These are phyloP conservation scores for Cephus sareptanus DNA, from an alignment of 2,888 invertebrate genomes.

Conservation along the genomic window DNA sequence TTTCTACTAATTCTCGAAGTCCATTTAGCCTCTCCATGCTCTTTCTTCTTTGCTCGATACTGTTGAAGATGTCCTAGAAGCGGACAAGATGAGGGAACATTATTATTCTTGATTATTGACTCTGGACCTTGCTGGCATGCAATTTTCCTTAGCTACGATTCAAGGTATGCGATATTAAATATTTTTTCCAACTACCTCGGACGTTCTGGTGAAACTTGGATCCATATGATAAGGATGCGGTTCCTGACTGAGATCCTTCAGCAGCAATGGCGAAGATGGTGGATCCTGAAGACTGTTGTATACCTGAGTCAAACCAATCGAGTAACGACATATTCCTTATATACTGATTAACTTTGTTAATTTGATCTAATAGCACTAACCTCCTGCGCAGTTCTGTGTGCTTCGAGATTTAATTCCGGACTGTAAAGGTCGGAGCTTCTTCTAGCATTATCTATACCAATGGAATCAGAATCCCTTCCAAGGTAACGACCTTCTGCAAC, in stretches of 20 bases:
- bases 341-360: background rate
- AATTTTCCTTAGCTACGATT: background rate
- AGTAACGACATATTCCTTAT: background rate
- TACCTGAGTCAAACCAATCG: conserved; percentile 44
- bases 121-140: background rate
- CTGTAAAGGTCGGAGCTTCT: conserved; percentile 60
- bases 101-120: background rate
- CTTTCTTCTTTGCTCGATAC: conserved; percentile 58
- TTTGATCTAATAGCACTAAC: conserved; percentile 30
- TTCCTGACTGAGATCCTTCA: conserved; percentile 54
- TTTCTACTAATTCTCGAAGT: conserved; percentile 52
- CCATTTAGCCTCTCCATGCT: conserved; percentile 60
- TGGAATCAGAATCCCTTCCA: conserved; percentile 35
- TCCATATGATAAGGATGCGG: conserved; percentile 53
- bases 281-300: conserved; percentile 63
- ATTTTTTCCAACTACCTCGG: conserved; percentile 47
- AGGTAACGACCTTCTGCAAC: conserved; percentile 37
- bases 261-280: conserved; percentile 55
- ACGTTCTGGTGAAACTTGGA: conserved; percentile 61
- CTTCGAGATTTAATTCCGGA: conserved; percentile 61
- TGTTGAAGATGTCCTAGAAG: conserved; percentile 61
- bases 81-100: background rate
- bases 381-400: conserved; percentile 61
- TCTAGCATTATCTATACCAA: conserved; percentile 27
- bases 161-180: background rate